phyloP scores from a whole-genome alignment of 2,888 invertebrate genomes.

The Dendrolimus pini region DNA sequence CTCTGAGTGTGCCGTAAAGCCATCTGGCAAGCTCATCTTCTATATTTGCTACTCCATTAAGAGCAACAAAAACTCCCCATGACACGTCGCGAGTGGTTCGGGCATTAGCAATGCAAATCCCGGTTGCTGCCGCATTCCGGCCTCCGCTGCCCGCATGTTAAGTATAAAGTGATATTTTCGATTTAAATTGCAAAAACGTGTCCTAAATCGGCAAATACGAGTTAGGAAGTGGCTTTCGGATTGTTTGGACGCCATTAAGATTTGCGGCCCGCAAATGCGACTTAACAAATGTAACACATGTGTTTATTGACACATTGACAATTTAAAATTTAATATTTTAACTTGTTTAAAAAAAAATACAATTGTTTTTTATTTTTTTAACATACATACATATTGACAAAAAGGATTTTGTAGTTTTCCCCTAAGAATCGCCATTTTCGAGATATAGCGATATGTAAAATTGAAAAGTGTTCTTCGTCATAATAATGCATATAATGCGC shows the following conservation, averaged over 20 bases:
- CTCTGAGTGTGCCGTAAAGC: background rate
- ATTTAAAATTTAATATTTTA: too few species aligned
- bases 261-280: background rate
- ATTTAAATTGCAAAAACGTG: slow-evolving; percentile 36
- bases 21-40: background rate
- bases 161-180: slow-evolving; percentile 36
- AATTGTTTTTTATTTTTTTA: too few species aligned
- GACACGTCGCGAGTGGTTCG: slow-evolving; percentile 17
- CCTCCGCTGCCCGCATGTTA: slow-evolving; percentile 25
- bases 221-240: background rate
- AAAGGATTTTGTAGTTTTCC: too few species aligned
- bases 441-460: too few species aligned
- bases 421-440: too few species aligned
- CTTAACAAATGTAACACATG: background rate
- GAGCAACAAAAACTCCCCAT: slow-evolving; percentile 19
- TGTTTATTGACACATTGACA: background rate
- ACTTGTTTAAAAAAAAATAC: too few species aligned
- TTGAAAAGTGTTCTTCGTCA: too few species aligned
- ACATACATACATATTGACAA: too few species aligned
- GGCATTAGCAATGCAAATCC: slow-evolving; percentile 58
- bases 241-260: background rate
- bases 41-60: background rate
- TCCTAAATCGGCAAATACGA: slow-evolving; percentile 3
- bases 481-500: too few species aligned
- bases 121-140: slow-evolving; percentile 23